Conservation (phyloP, 2,113 vertebrate genomes). For the Brienomyrus longianalis region DNA sequence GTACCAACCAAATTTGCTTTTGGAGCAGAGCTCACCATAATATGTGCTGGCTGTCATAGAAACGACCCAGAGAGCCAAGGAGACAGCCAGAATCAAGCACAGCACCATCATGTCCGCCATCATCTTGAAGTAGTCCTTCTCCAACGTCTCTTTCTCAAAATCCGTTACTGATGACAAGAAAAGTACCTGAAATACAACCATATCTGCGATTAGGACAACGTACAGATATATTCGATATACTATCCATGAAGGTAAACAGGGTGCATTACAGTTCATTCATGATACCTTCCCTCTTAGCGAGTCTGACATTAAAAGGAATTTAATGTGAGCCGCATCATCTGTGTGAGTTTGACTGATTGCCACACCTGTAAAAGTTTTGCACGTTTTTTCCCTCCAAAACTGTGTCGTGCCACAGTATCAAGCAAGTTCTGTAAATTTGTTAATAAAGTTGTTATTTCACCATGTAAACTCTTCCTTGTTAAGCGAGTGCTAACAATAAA, state of each 20-base stretch:
- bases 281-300: background rate
- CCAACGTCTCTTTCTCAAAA: constrained; percentile 47
- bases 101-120: constrained; percentile 80
- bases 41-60: constrained; percentile 78
- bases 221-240: background rate
- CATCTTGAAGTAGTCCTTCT: constrained; percentile 75
- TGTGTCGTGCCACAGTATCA: background rate
- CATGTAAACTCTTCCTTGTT: background rate
- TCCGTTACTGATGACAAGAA: background rate
- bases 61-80: constrained; percentile 81
- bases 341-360: background rate
- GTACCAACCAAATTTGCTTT: background rate
- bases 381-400: background rate
- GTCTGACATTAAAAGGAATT: background rate
- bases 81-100: constrained; percentile 77
- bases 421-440: background rate
- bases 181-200: constrained; percentile 17
- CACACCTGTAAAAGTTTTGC: background rate
- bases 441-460: background rate
- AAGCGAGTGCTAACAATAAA: background rate
- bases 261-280: background rate
- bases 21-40: constrained; percentile 67
- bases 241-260: background rate
- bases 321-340: background rate
- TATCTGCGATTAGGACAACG: background rate